Conservation (phyloP, 2,888 invertebrate species). For the Anoplius nigerrimus region DNA sequence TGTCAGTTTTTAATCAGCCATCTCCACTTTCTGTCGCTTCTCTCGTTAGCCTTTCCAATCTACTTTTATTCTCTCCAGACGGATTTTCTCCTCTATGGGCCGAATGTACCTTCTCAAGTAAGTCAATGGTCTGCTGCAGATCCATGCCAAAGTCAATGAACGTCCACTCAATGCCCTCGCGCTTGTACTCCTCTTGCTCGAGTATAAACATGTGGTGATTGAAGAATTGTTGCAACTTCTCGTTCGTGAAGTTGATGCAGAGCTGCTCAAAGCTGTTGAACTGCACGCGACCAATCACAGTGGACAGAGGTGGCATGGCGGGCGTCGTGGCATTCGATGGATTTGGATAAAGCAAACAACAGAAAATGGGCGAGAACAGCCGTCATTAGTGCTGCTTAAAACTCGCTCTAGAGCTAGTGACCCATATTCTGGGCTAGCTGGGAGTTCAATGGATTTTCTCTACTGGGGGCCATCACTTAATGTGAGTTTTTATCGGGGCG, state of each 20-base stretch:
- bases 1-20: not conserved
- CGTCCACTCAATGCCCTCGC: slow-evolving; percentile 85
- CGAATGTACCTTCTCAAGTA: slow-evolving; percentile 83
- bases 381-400: slow-evolving; percentile 55
- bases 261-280: slow-evolving; percentile 87
- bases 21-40: not conserved
- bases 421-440: too few relatives aligned
- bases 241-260: slow-evolving; percentile 88
- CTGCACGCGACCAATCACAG: slow-evolving; percentile 69
- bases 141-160: slow-evolving; percentile 89
- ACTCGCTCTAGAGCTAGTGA: too few relatives aligned
- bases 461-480: too few relatives aligned
- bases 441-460: too few relatives aligned
- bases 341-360: slow-evolving; percentile 43
- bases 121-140: slow-evolving; percentile 88
- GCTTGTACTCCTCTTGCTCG: slow-evolving; percentile 86
- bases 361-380: slow-evolving; percentile 53
- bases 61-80: slow-evolving; percentile 5
- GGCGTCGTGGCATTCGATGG: not conserved
- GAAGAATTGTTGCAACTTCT: slow-evolving; percentile 88
- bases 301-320: slow-evolving; percentile 56
- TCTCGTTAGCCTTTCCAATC: not conserved
- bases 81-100: slow-evolving; percentile 35
- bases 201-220: slow-evolving; percentile 88
- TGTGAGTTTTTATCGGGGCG: too few relatives aligned